Evolutionary conservation across 2,888 invertebrate genomes (phyloP).

Genomic region (Sipha maydis): DNA sequence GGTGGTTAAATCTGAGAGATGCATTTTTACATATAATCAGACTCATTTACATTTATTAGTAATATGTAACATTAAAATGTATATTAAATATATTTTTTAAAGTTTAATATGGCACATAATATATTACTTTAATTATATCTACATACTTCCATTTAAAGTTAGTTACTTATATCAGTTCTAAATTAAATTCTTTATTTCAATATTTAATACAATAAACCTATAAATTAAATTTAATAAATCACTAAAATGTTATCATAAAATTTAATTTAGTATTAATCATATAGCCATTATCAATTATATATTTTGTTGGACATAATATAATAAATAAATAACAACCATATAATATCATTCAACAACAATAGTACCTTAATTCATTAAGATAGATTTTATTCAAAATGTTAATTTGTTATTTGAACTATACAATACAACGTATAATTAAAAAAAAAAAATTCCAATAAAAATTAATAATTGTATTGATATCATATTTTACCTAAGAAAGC

Average conservation of each 20-base stretch:
- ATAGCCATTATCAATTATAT: not conserved
- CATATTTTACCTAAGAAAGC: slow-evolving; percentile 23
- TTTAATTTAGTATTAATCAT: not conserved
- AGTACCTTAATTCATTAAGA: not conserved
- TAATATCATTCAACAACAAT: not conserved
- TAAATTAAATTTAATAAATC: not conserved
- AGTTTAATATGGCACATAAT: no score
- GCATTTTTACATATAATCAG: no score
- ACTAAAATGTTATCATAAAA: not conserved
- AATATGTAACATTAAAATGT: no score
- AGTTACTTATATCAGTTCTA: no score
- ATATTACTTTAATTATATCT: no score
- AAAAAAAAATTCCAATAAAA: not conserved
- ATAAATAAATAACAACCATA: not conserved
- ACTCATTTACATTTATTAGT: no score
- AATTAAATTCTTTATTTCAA: no score
- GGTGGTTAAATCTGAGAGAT: no score
- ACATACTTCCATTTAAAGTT: no score
- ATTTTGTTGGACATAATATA: not conserved
- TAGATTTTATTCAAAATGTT: not conserved
- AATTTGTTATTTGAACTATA: not conserved
- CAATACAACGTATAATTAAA: not conserved
- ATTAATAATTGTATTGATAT: slow-evolving; percentile 3
- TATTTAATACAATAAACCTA: no score
- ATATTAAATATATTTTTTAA: no score